A percentile compares a stretch with the other conserved stretches of the same genome.
Evolutionary conservation across 2,797 vertebrate genomes (phyloP).

Genomic region (Myotis myotis): DNA sequence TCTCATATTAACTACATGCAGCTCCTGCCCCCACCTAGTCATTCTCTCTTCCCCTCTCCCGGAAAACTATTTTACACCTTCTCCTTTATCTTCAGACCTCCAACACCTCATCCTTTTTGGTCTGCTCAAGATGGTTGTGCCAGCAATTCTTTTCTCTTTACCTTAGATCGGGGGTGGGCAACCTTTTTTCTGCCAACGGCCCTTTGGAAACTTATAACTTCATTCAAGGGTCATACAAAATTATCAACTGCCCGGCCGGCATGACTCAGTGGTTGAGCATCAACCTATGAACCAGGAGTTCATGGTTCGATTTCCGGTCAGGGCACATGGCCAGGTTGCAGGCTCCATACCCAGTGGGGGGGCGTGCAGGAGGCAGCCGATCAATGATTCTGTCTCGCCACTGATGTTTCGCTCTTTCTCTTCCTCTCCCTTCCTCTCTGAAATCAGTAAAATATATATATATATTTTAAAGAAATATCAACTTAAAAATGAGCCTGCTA

Average conservation of each 20-base stretch:
- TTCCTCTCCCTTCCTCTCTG: neutral
- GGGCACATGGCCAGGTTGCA: neutral
- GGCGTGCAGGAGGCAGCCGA: neutral
- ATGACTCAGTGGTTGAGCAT: neutral
- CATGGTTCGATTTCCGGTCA: neutral
- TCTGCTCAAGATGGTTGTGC: neutral
- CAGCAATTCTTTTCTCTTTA: neutral
- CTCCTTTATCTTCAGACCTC: neutral
- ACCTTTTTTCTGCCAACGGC: too few species aligned
- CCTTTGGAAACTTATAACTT: too few species aligned
- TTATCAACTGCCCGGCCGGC: too few species aligned
- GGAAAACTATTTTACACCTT: neutral
- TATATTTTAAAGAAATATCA: too few species aligned
- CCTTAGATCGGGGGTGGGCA: neutral
- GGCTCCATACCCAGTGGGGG: neutral
- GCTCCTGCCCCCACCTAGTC: neutral
- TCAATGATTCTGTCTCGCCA: neutral
- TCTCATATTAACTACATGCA: neutral
- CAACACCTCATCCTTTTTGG: neutral
- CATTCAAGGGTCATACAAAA: too few species aligned
- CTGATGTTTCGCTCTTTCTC: neutral
- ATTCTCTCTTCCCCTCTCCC: neutral
- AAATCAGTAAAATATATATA: neutral
- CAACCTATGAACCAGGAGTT: neutral
- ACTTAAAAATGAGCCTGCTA: too few species aligned